A percentile compares a stretch with the other conserved stretches of the same genome.
phyloP scores from a whole-genome alignment of 2,888 invertebrate genomes.

The Epirrhoe alternata region DNA sequence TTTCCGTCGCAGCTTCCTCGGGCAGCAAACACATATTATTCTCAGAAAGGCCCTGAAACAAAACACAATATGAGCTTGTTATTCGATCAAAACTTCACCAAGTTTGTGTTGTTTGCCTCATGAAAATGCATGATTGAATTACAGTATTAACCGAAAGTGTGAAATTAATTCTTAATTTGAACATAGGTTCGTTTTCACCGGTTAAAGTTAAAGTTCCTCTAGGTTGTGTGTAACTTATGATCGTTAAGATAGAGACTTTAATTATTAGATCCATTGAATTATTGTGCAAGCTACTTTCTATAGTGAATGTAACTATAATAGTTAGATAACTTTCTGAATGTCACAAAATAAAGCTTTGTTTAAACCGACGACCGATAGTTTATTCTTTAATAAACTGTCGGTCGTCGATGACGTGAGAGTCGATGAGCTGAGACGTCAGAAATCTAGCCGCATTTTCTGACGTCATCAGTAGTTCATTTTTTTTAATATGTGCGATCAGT shows the following conservation, averaged over 20 bases:
- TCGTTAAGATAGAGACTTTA: background rate
- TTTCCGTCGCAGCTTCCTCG: conserved; percentile 90
- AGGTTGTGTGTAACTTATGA: background rate
- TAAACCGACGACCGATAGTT: too few relatives aligned
- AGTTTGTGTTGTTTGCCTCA: conserved; percentile 7
- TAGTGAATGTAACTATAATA: too few relatives aligned
- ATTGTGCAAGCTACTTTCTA: too few relatives aligned
- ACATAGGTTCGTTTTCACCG: background rate
- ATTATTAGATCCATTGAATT: too few relatives aligned
- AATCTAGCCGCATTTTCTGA: too few relatives aligned
- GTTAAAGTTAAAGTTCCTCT: background rate
- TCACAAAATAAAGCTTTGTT: too few relatives aligned
- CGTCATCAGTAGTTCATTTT: too few relatives aligned
- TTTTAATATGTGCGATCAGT: too few relatives aligned
- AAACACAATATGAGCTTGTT: conserved; percentile 11
- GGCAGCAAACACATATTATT: conserved; percentile 95
- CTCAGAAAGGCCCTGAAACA: conserved; percentile 95
- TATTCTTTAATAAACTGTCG: too few relatives aligned
- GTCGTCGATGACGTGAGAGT: too few relatives aligned
- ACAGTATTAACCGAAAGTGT: background rate
- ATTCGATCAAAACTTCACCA: conserved; percentile 1
- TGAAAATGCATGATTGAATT: conserved; percentile 9
- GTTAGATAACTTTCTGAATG: too few relatives aligned
- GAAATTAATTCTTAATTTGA: background rate
- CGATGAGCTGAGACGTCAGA: too few relatives aligned